Percentiles rank a stretch among this genome's conserved stretches.
Evolutionary conservation across 2,797 vertebrate species (phyloP).

Genomic region (Acanthurus lineatus): DNA sequence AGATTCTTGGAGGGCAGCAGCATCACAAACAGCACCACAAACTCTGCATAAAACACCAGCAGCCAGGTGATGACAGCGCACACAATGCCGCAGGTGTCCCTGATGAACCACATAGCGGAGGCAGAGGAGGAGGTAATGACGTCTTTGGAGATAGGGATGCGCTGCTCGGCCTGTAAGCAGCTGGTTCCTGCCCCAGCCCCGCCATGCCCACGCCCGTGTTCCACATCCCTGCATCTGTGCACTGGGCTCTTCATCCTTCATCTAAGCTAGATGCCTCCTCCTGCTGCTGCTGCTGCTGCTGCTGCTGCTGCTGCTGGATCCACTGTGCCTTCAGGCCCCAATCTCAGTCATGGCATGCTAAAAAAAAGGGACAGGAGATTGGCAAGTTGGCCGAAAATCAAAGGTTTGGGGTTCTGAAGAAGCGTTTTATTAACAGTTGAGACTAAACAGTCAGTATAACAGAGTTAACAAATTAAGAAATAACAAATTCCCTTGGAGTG

Average conservation of each 20-base stretch:
- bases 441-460: no score
- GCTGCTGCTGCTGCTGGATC: constrained; percentile 74
- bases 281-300: constrained; percentile 1
- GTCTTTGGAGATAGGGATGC: constrained; percentile 85
- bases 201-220: constrained; percentile 80
- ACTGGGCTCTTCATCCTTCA: constrained; percentile 93
- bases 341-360: constrained; percentile 86
- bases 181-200: constrained; percentile 82
- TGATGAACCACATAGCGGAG: constrained; percentile 97
- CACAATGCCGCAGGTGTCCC: constrained; percentile 95
- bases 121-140: constrained; percentile 81
- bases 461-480: no score
- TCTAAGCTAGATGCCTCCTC: constrained; percentile 53
- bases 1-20: constrained; percentile 94
- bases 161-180: constrained; percentile 85
- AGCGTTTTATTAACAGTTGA: no score
- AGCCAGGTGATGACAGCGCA: constrained; percentile 96
- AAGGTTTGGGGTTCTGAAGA: not conserved
- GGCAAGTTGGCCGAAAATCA: not conserved
- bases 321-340: constrained; percentile 45
- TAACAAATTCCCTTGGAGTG: no score
- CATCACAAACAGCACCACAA: constrained; percentile 98
- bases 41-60: constrained; percentile 96
- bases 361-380: constrained; percentile 2
- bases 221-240: constrained; percentile 95